phyloP scores from a whole-genome alignment of 2,888 invertebrate genomes.

The Polietes domitor region DNA sequence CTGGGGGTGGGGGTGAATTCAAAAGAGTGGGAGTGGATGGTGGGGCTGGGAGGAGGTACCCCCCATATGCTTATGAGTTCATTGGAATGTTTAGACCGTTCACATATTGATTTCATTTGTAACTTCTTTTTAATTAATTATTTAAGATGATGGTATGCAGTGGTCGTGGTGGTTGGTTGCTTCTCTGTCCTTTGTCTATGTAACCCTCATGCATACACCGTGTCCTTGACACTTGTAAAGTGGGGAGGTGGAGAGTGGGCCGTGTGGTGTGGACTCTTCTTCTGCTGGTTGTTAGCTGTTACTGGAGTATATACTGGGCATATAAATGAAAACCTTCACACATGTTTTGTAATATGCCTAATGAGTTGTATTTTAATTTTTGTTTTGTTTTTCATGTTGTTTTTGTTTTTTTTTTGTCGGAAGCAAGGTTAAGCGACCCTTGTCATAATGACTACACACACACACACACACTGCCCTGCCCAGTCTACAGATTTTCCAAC shows the following conservation, averaged over 20 bases:
- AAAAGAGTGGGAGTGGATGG: neutral
- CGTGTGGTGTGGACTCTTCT: neutral
- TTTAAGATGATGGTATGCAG: slow-evolving; percentile 5
- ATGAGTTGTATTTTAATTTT: neutral
- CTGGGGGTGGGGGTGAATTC: neutral
- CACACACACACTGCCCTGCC: neutral
- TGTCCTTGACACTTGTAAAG: neutral
- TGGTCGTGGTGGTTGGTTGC: neutral
- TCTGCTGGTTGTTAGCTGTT: neutral
- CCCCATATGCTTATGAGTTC: neutral
- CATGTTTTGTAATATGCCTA: neutral
- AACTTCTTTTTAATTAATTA: slow-evolving; percentile 30
- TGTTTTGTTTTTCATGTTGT: neutral
- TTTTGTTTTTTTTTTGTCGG: neutral
- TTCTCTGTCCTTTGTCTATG: neutral
- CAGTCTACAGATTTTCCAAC: neutral
- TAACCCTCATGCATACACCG: neutral
- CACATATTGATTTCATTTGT: neutral
- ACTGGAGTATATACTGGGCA: neutral
- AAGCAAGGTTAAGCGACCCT: slow-evolving; percentile 1
- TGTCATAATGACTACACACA: neutral
- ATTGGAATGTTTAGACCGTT: neutral
- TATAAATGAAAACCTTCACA: neutral
- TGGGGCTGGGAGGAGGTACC: neutral
- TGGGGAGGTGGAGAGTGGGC: neutral